phyloP scores from a whole-genome alignment of 2,113 vertebrate species.

The human region DNA sequence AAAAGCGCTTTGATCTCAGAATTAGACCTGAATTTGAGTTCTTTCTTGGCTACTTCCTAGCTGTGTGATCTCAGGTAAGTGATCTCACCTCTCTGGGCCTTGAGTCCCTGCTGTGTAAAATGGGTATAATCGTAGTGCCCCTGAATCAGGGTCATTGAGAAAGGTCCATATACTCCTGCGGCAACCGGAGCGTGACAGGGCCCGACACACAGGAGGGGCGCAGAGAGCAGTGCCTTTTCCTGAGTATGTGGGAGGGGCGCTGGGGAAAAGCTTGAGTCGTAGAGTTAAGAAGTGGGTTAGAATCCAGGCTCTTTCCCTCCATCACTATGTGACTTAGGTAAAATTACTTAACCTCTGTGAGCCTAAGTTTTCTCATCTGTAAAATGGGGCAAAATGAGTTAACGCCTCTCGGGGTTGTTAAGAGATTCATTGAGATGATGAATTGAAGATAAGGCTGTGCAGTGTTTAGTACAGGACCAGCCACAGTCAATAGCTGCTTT shows the following conservation, averaged over 20 bases:
- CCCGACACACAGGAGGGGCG: accelerated
- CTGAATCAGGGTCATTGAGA: accelerated
- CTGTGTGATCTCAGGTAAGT: not conserved
- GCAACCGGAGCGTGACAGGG: not conserved
- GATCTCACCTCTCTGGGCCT: not conserved
- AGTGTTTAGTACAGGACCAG: not conserved
- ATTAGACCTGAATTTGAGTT: not conserved
- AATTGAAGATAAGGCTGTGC: not conserved
- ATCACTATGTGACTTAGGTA: not conserved
- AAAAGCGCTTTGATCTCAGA: not conserved
- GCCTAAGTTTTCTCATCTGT: not conserved
- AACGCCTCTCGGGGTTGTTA: not conserved
- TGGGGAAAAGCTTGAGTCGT: not conserved
- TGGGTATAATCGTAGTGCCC: not conserved
- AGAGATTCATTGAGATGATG: not conserved
- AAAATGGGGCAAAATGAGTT: not conserved
- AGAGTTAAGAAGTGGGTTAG: not conserved
- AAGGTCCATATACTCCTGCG: not conserved
- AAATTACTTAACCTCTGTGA: not conserved
- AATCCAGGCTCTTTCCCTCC: not conserved
- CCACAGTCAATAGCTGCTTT: not conserved
- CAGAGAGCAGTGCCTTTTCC: not conserved
- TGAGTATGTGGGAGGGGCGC: not conserved
- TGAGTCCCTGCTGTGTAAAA: not conserved
- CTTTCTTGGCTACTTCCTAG: not conserved